These are phyloP conservation scores for Hippocampus mohnikei DNA, from an alignment of 2,113 vertebrate species.

Conservation along the genomic window DNA sequence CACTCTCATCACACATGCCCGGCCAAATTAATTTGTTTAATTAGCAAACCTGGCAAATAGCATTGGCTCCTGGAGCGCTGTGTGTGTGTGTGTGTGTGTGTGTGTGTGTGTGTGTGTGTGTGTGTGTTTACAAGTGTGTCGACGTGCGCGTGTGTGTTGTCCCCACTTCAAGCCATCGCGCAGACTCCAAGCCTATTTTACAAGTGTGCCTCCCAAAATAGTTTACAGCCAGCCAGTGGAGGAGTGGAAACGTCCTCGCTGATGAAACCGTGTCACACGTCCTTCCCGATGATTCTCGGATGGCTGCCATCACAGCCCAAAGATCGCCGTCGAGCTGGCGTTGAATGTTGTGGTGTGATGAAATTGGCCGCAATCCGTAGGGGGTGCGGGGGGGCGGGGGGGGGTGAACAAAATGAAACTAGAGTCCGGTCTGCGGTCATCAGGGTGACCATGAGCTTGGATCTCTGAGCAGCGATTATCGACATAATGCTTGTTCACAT, in stretches of 20 bases:
- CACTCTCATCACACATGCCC: constrained; percentile 46
- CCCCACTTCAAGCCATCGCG: constrained; percentile 41
- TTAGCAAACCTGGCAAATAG: constrained; percentile 66
- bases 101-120: constrained; percentile 20
- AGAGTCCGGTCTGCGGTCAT: constrained; percentile 25
- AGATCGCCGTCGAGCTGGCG: constrained; percentile 47
- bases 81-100: constrained; percentile 11
- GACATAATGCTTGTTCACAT: neutral
- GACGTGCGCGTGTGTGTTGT: neutral
- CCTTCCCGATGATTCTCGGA: constrained; percentile 43
- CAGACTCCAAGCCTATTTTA: constrained; percentile 46
- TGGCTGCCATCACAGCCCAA: constrained; percentile 56
- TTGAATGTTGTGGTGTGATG: constrained; percentile 50
- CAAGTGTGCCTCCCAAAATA: constrained; percentile 42
- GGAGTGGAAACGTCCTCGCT: constrained; percentile 44
- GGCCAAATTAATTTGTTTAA: constrained; percentile 69
- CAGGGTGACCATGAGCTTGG: neutral
- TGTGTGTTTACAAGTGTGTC: neutral
- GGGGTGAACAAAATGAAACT: constrained; percentile 19
- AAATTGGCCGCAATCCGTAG: constrained; percentile 54
- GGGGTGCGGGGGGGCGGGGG: neutral
- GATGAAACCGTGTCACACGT: constrained; percentile 53
- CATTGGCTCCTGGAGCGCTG: constrained; percentile 48
- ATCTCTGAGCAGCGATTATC: neutral
- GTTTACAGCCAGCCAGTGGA: constrained; percentile 34